Conservation (phyloP, 2,797 vertebrate species). For the Lagocephalus sceleratus region DNA sequence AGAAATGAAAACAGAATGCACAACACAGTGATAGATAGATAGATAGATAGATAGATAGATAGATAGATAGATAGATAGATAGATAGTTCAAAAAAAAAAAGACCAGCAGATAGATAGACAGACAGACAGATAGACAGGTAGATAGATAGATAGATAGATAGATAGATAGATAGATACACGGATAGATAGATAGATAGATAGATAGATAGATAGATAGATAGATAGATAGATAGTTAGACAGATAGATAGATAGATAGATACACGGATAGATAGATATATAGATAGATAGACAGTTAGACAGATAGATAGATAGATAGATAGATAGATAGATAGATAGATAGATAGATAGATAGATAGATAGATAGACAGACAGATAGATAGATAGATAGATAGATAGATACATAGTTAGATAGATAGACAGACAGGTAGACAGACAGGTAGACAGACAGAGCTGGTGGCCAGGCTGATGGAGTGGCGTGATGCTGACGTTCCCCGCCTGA, state of each 20-base stretch:
- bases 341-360: neutral
- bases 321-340: too few relatives aligned
- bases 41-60: conserved; percentile 27
- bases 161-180: conserved; percentile 19
- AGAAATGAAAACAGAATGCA: too few relatives aligned
- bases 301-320: neutral
- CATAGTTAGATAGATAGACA: neutral
- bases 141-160: conserved; percentile 35
- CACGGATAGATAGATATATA: conserved; percentile 13
- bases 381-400: too few relatives aligned
- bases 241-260: conserved; percentile 12
- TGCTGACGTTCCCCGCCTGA: conserved; percentile 72
- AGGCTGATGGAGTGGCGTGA: conserved; percentile 63
- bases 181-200: conserved; percentile 7
- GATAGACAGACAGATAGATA: conserved; percentile 41
- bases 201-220: conserved; percentile 19
- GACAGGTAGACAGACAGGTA: conserved; percentile 57
- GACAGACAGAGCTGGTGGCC: conserved; percentile 57
- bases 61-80: conserved; percentile 30
- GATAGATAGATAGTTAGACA: conserved; percentile 4
- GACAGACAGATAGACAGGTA: conserved; percentile 20
- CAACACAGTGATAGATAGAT: too few relatives aligned
- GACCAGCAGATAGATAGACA: too few relatives aligned
- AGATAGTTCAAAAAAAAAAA: conserved; percentile 17
- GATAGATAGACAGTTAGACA: neutral